phyloP scores from a whole-genome alignment of 2,888 invertebrate genomes.

The Cenopis cana region DNA sequence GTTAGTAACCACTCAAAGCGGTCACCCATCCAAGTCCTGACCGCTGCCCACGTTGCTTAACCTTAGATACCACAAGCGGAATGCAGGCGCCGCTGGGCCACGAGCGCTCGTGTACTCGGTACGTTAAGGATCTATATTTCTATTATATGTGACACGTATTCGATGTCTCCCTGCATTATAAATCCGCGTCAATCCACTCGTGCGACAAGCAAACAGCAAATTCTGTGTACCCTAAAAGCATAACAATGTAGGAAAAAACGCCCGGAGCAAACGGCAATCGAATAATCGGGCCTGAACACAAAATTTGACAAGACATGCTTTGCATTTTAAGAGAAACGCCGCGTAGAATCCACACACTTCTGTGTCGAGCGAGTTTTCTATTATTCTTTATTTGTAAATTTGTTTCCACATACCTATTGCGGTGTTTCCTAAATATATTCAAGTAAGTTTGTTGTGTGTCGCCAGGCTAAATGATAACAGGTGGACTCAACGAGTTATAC shows the following conservation, averaged over 20 bases:
- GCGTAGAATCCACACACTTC: background rate
- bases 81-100: too few relatives aligned
- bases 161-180: background rate
- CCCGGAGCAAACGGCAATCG: conserved; percentile 21
- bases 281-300: conserved; percentile 30
- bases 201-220: conserved; percentile 8
- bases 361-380: background rate
- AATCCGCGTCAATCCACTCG: background rate
- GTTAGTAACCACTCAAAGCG: too few relatives aligned
- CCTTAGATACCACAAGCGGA: too few relatives aligned
- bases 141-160: background rate
- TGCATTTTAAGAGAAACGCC: conserved; percentile 34
- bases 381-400: background rate
- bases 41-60: too few relatives aligned
- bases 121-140: too few relatives aligned
- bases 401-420: too few relatives aligned
- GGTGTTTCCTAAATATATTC: too few relatives aligned
- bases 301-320: conserved; percentile 43
- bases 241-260: conserved; percentile 31
- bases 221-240: conserved; percentile 26
- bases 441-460: too few relatives aligned
- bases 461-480: too few relatives aligned
- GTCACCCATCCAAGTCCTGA: too few relatives aligned
- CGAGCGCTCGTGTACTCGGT: too few relatives aligned
- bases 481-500: too few relatives aligned